phyloP scores from a whole-genome alignment of 2,797 vertebrate species.

The Natrix natrix region DNA sequence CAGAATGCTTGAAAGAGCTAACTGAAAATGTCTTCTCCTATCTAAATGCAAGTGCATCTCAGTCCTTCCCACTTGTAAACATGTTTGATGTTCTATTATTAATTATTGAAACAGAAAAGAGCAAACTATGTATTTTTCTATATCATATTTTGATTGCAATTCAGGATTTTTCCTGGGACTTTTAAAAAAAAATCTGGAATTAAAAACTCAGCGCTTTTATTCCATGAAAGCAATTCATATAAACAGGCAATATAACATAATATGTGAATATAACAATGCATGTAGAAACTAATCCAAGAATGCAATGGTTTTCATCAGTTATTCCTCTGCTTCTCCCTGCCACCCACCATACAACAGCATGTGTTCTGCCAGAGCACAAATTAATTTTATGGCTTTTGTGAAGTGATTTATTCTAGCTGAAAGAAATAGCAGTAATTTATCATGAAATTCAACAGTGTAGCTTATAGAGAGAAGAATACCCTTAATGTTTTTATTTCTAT shows the following conservation, averaged over 20 bases:
- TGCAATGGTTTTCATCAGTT: constrained; percentile 54
- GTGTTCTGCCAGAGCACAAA: constrained; percentile 59
- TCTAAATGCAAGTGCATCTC: background rate
- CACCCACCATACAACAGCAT: constrained; percentile 44
- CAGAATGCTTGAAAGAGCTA: constrained; percentile 27
- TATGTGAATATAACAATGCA: constrained; percentile 36
- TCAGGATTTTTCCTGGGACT: background rate
- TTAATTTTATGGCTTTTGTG: constrained; percentile 73
- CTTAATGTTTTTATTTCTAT: constrained; percentile 59
- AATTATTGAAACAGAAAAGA: background rate
- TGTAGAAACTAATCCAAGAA: constrained; percentile 52
- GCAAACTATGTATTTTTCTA: background rate
- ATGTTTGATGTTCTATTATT: background rate
- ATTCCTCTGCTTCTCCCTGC: constrained; percentile 21
- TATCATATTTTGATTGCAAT: constrained; percentile 14
- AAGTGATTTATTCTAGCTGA: constrained; percentile 69
- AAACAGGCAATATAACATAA: constrained; percentile 50
- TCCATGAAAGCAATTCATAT: constrained; percentile 29
- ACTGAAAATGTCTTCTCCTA: background rate
- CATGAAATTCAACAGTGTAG: constrained; percentile 70
- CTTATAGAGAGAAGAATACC: constrained; percentile 62
- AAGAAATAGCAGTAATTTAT: constrained; percentile 72
- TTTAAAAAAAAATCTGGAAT: background rate
- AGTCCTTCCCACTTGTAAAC: background rate
- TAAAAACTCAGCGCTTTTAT: constrained; percentile 1